Evolutionary conservation across 2,888 invertebrate species (phyloP).

Genomic region (Noctua fimbriata): DNA sequence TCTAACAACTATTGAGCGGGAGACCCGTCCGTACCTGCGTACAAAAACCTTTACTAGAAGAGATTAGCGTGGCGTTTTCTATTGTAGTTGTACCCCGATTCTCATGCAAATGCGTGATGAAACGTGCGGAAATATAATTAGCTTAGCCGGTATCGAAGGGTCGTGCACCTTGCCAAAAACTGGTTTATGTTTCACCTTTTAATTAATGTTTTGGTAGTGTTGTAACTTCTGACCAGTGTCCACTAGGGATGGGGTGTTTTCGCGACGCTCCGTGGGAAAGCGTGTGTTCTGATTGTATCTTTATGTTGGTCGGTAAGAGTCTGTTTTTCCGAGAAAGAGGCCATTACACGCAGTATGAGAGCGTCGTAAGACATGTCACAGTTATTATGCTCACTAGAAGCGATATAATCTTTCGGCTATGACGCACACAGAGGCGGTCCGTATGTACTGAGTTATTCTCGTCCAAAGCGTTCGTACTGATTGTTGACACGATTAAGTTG

Average conservation of each 20-base stretch:
- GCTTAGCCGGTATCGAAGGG: conserved; percentile 80
- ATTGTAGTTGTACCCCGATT: conserved; percentile 85
- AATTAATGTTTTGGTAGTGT: conserved; percentile 87
- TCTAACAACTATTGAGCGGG: conserved; percentile 80
- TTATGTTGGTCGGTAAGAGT: conserved; percentile 83
- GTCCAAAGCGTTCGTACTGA: conserved; percentile 75
- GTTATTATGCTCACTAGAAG: conserved; percentile 89
- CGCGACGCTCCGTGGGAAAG: conserved; percentile 86
- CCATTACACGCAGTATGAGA: conserved; percentile 87
- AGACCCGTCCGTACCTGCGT: conserved; percentile 70
- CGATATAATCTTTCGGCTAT: conserved; percentile 87
- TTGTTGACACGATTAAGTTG: conserved; percentile 81
- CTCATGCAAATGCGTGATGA: conserved; percentile 88
- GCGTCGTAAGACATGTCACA: conserved; percentile 89
- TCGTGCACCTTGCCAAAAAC: conserved; percentile 83
- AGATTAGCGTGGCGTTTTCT: conserved; percentile 83
- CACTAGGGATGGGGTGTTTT: conserved; percentile 77
- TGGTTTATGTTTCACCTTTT: conserved; percentile 84
- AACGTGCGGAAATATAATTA: conserved; percentile 90
- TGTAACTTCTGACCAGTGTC: conserved; percentile 86
- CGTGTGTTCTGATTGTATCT: conserved; percentile 83
- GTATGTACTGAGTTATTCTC: conserved; percentile 79
- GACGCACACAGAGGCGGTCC: conserved; percentile 82
- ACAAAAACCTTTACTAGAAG: conserved; percentile 64
- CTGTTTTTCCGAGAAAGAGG: conserved; percentile 87